Percentiles rank a stretch among this genome's conserved stretches.
These are phyloP conservation scores for Conchocele bisecta DNA, from an alignment of 2,888 invertebrate species.

Conservation along the genomic window DNA sequence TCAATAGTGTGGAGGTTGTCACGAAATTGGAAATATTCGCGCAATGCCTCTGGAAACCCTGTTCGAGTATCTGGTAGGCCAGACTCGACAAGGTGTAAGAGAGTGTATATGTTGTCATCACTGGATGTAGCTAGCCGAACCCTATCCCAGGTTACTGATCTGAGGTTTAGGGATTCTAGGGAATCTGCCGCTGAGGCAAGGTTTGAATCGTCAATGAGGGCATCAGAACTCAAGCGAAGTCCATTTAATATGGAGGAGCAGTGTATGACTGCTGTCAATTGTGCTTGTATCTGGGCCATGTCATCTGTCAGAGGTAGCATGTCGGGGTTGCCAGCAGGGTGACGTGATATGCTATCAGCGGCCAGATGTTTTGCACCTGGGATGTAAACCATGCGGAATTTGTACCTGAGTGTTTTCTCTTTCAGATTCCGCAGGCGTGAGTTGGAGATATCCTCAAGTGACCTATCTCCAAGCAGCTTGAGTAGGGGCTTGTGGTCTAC, in stretches of 20 bases:
- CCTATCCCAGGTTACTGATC: slow-evolving; percentile 57
- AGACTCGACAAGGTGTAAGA: slow-evolving; percentile 28
- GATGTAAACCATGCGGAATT: too few relatives aligned
- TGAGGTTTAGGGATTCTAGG: not conserved
- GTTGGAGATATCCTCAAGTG: too few relatives aligned
- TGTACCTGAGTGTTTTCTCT: too few relatives aligned
- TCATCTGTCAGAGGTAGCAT: slow-evolving; percentile 33
- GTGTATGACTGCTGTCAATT: not conserved
- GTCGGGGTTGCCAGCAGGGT: slow-evolving; percentile 28
- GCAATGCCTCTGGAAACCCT: slow-evolving; percentile 22
- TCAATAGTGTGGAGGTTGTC: slow-evolving; percentile 38
- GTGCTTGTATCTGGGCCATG: slow-evolving; percentile 12
- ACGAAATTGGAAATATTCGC: slow-evolving; percentile 38
- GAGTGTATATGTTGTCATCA: slow-evolving; percentile 41
- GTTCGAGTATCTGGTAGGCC: slow-evolving; percentile 23
- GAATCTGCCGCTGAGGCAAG: not conserved
- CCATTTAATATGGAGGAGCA: not conserved
- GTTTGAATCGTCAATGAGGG: not conserved
- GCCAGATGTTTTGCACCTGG: too few relatives aligned
- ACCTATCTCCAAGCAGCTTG: too few relatives aligned
- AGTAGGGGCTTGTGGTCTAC: too few relatives aligned
- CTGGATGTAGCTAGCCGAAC: slow-evolving; percentile 50
- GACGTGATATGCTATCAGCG: too few relatives aligned
- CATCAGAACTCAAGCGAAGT: not conserved
- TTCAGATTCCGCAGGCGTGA: too few relatives aligned